Conservation (phyloP, 2,113 vertebrate genomes). For the Nycticebus coucang region DNA sequence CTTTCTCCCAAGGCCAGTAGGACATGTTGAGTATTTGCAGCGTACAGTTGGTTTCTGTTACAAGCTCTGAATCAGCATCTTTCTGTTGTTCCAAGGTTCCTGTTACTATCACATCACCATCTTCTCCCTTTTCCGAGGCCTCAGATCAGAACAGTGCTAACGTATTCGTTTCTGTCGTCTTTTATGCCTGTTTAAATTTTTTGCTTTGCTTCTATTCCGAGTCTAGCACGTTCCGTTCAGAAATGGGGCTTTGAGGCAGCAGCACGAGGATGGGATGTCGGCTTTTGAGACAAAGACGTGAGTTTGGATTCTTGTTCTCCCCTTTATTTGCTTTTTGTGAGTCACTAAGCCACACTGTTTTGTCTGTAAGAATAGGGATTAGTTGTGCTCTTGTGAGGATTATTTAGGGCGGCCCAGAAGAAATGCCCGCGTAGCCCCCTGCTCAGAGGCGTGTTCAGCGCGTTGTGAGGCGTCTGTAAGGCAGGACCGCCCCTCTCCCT, state of each 20-base stretch:
- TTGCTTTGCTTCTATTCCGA: not conserved
- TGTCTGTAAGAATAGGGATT: not conserved
- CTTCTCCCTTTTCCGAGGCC: not conserved
- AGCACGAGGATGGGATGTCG: not conserved
- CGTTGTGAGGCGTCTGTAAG: not conserved
- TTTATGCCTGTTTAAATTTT: not conserved
- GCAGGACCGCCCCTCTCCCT: not conserved
- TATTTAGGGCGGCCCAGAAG: not conserved
- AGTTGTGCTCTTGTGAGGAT: not conserved
- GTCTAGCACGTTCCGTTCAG: constrained; percentile 5
- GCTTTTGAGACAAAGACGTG: not conserved
- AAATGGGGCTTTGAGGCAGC: not conserved
- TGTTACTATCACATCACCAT: not conserved
- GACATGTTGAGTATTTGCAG: not conserved
- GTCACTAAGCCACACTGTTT: not conserved
- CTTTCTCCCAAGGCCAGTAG: not conserved
- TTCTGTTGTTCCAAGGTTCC: not conserved
- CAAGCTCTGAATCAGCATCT: not conserved
- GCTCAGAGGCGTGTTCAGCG: not conserved
- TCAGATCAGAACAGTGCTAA: not conserved
- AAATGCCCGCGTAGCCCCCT: not conserved
- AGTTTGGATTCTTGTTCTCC: not conserved
- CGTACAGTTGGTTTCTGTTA: not conserved
- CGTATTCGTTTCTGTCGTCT: constrained; percentile 3
- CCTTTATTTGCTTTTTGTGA: not conserved